phyloP scores from a whole-genome alignment of 2,888 invertebrate species.

The Cinara cedri region DNA sequence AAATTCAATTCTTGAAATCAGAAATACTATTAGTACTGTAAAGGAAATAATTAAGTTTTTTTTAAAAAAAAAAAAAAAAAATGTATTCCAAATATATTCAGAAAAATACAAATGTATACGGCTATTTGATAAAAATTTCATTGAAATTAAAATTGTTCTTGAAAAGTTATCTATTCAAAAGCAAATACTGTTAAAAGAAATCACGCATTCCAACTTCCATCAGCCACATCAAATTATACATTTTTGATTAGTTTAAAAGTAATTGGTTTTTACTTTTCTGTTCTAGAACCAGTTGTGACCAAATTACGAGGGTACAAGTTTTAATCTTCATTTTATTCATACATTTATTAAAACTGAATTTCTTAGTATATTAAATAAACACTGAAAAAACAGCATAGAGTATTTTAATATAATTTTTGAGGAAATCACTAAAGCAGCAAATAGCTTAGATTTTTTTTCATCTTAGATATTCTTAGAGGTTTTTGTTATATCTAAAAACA shows the following conservation, averaged over 20 bases:
- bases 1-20: constrained; percentile 59
- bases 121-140: constrained; percentile 34
- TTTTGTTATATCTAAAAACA: no score
- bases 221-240: constrained; percentile 17
- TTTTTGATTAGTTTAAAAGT: constrained; percentile 36
- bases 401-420: constrained; percentile 27
- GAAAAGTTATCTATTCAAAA: constrained; percentile 21
- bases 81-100: constrained; percentile 23
- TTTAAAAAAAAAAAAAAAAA: constrained; percentile 58
- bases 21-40: constrained; percentile 59
- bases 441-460: no score
- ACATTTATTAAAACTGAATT: constrained; percentile 27
- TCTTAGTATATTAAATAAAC: constrained; percentile 15
- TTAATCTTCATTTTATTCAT: constrained; percentile 22
- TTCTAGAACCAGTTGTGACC: constrained; percentile 47
- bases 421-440: constrained; percentile 18
- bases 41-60: constrained; percentile 60
- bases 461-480: no score
- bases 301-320: constrained; percentile 30
- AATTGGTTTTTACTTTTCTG: constrained; percentile 12
- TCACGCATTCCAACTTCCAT: constrained; percentile 26
- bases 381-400: constrained; percentile 7
- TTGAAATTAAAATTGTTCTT: constrained; percentile 23
- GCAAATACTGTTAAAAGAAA: no score
- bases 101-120: constrained; percentile 17